Evolutionary conservation across 2,888 invertebrate genomes (phyloP).

Genomic region (Aphrophora alni): DNA sequence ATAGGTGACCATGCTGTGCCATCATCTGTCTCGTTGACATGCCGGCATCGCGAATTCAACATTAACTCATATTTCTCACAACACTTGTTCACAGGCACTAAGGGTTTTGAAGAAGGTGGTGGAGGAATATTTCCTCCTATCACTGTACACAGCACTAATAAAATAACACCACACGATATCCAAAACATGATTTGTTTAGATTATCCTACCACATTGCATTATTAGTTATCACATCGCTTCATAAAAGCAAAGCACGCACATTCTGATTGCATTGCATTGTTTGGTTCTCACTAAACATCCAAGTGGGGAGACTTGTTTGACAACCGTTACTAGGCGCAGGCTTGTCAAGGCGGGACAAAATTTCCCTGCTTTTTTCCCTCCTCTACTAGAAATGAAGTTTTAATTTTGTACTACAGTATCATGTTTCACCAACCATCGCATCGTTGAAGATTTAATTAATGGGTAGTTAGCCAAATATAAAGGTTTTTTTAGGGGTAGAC

Average conservation of each 20-base stretch:
- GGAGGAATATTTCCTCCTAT: conserved; percentile 31
- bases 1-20: conserved; percentile 46
- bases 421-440: too few species aligned
- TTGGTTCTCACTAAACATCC: background rate
- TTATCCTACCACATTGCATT: background rate
- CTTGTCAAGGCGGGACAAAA: background rate
- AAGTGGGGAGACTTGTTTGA: background rate
- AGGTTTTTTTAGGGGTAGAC: too few species aligned
- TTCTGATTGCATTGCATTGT: background rate
- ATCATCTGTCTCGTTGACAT: conserved; percentile 67
- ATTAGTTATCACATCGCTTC: background rate
- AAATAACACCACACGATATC: background rate
- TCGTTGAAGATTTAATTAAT: too few species aligned
- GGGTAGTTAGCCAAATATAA: too few species aligned
- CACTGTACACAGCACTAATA: conserved; percentile 27
- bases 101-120: conserved; percentile 41
- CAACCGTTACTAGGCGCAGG: background rate
- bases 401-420: too few species aligned
- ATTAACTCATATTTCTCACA: conserved; percentile 75
- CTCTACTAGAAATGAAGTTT: background rate
- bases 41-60: conserved; percentile 70
- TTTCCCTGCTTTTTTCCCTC: background rate
- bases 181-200: background rate
- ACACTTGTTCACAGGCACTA: conserved; percentile 77
- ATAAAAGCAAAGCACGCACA: background rate